phyloP scores from a whole-genome alignment of 2,797 vertebrate genomes.

The Telmatherina bonti region DNA sequence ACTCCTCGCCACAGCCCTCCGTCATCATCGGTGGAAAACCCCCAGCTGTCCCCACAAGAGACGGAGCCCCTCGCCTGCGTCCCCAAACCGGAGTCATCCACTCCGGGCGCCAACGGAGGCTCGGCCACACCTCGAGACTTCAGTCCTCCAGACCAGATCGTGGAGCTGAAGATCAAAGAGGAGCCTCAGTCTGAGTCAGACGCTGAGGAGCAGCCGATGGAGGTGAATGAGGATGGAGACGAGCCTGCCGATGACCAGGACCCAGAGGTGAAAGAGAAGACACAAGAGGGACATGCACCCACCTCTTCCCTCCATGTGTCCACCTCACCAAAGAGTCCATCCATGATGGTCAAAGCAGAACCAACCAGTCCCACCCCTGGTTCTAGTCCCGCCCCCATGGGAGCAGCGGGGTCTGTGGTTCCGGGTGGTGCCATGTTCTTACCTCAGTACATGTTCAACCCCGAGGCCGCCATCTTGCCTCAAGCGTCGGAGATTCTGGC shows the following conservation, averaged over 20 bases:
- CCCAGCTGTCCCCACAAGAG: slow-evolving; percentile 68
- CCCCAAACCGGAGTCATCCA: slow-evolving; percentile 75
- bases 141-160: slow-evolving; percentile 52
- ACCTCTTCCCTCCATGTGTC: slow-evolving; percentile 73
- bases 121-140: slow-evolving; percentile 72
- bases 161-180: slow-evolving; percentile 86
- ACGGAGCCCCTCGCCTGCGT: slow-evolving; percentile 70
- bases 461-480: slow-evolving; percentile 89
- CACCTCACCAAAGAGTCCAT: slow-evolving; percentile 85
- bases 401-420: slow-evolving; percentile 75
- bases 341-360: slow-evolving; percentile 88
- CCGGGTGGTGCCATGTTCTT: slow-evolving; percentile 88
- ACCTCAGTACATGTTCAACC: slow-evolving; percentile 90
- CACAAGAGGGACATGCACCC: neutral
- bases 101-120: slow-evolving; percentile 84
- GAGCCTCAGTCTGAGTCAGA: slow-evolving; percentile 86
- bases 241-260: slow-evolving; percentile 42
- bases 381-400: slow-evolving; percentile 90
- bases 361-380: slow-evolving; percentile 91
- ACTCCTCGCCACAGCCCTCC: slow-evolving; percentile 75
- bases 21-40: slow-evolving; percentile 60
- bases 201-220: slow-evolving; percentile 56
- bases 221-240: slow-evolving; percentile 40
- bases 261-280: slow-evolving; percentile 37
- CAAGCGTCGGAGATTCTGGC: slow-evolving; percentile 97